phyloP scores from a whole-genome alignment of 1,140 invertebrate genomes.

The Pseudomyrmex gracilis region DNA sequence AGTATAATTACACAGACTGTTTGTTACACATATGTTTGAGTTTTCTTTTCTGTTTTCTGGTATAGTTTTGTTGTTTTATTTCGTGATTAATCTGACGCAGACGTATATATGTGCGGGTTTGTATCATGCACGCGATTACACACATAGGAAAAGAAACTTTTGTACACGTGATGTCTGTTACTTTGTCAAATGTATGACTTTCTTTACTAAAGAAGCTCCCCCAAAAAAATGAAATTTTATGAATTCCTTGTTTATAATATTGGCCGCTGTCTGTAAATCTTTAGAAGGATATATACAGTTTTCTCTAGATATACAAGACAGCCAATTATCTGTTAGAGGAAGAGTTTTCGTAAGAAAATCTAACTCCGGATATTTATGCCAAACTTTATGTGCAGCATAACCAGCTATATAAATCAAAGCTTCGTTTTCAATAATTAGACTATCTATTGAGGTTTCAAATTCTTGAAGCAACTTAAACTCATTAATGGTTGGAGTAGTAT shows the following conservation, averaged over 20 bases:
- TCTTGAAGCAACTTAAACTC: neutral
- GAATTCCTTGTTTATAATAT: slow-evolving; percentile 2
- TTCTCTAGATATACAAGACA: slow-evolving; percentile 6
- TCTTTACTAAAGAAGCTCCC: neutral
- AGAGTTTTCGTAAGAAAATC: slow-evolving; percentile 1
- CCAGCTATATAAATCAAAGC: slow-evolving; percentile 15
- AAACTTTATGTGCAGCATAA: slow-evolving; percentile 5
- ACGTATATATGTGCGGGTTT: neutral
- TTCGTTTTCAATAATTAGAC: slow-evolving; percentile 4
- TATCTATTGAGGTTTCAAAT: slow-evolving; percentile 4
- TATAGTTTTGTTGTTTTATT: slow-evolving; percentile 8
- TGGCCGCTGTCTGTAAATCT: neutral
- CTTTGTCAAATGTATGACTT: neutral
- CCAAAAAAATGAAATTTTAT: too few relatives aligned
- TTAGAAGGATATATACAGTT: neutral
- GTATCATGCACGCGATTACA: neutral
- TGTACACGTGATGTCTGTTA: neutral
- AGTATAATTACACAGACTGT: neutral
- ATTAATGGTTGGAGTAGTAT: neutral
- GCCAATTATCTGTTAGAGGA: slow-evolving; percentile 1
- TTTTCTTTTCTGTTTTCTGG: neutral
- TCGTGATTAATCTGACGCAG: neutral
- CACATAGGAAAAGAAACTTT: neutral
- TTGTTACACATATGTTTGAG: neutral
- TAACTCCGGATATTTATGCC: slow-evolving; percentile 5